Base-by-base conservation (phyloP, 2,113 vertebrate genomes). In the Platichthys stellatus region DNA sequence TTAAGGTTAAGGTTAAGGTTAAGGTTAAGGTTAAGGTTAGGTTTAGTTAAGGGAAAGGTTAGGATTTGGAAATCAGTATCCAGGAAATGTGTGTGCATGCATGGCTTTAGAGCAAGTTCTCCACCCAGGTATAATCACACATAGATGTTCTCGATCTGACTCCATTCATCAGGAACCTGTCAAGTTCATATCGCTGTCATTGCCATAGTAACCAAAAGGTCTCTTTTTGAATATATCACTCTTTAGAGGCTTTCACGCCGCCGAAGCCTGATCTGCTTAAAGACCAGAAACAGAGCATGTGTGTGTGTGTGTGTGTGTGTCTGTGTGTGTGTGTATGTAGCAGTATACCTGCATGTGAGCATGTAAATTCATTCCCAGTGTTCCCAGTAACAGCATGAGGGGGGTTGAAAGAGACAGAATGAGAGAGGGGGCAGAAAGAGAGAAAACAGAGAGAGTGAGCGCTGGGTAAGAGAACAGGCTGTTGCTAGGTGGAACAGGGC, bases 151-250 rank as follows among this genome's bases (percentile, higher is more conserved):
- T 88, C 82, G 87, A 78, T 81, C 70, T 70, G 75, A 69, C 72
- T 73, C 68, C 74, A 63, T 87, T 88, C 58, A 88, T 74, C 54
- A 78, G 59, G 64, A 90, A 80, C 63, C 79, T 81, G 83, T 87
- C 76, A 74, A 72, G 73, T 87, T 90, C 78, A 74, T 76, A 86
- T 86, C 21, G 26, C 76, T 20, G 62, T 80, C 78, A 92, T 93
- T 84, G 79, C 88, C 90, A 93, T 92, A 90, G 92, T 86, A 91
- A 93, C 91, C 69, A 40, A 92, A 89, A 89, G 79, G 87, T 89
- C 86, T 76, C 81, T 79, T 76, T 87, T 78, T 86, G 81, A 92
- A 89, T 84, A 81, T 84, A 81, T 84, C 73, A 60, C 60, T 64
- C 80, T 83, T 90, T 57, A 67, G 74, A 90, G 83, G 88, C 73